A percentile compares a stretch with the other conserved stretches of the same genome.
phyloP scores from a whole-genome alignment of 2,888 invertebrate species.

The Neocrepidodera transversa region DNA sequence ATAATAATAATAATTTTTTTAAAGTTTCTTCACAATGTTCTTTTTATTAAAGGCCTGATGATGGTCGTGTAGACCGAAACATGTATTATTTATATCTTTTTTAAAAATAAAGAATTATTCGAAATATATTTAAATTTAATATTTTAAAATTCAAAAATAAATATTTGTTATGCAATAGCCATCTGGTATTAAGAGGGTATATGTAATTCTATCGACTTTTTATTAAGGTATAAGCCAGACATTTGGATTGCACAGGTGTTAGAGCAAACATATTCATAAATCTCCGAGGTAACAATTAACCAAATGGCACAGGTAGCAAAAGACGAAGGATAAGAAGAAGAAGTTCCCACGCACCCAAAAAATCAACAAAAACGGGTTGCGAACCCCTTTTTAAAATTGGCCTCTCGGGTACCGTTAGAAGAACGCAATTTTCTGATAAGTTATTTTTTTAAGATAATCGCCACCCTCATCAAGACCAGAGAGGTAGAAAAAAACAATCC shows the following conservation, averaged over 20 bases:
- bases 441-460: conserved; percentile 26
- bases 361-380: conserved; percentile 39
- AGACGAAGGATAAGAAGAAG: conserved; percentile 17
- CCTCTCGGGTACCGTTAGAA: conserved; percentile 28
- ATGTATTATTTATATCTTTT: no score
- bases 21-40: no score
- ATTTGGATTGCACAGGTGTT: conserved; percentile 22
- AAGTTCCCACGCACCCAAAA: conserved; percentile 35
- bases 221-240: neutral
- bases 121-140: no score
- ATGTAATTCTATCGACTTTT: neutral
- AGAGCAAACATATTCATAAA: conserved; percentile 21
- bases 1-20: no score
- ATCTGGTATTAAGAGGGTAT: neutral
- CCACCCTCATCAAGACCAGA: conserved; percentile 24
- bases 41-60: no score
- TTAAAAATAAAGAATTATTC: no score
- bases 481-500: conserved; percentile 25
- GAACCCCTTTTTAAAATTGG: conserved; percentile 33
- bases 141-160: no score
- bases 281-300: conserved; percentile 28
- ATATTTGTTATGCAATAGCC: no score
- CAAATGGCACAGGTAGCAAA: conserved; percentile 35
- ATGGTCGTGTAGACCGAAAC: no score
- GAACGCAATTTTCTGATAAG: conserved; percentile 36